Percentiles rank a stretch among this genome's conserved stretches.
Conservation (phyloP, 2,888 invertebrate genomes). For the Mesorhabditis sp. region DNA sequence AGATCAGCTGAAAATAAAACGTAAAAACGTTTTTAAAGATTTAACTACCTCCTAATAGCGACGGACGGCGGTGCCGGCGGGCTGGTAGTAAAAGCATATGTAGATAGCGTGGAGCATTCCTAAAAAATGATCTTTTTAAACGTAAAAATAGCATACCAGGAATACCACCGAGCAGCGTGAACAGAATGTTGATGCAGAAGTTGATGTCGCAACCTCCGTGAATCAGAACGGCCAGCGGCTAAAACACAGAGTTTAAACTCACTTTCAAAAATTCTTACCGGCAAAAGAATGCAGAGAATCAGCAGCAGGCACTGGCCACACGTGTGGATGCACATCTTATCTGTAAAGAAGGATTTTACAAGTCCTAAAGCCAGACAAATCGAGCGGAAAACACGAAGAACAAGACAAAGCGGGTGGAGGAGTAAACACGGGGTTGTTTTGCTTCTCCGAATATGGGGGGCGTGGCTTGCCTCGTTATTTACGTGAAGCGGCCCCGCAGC, state of each 20-base stretch:
- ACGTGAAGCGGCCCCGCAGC: no score
- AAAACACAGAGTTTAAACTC: background rate
- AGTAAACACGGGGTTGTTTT: no score
- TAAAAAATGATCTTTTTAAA: background rate
- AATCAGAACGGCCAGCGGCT: slow-evolving; percentile 19
- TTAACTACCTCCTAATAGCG: slow-evolving; percentile 6
- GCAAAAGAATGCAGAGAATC: slow-evolving; percentile 14
- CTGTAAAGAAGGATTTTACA: background rate
- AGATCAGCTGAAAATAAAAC: background rate
- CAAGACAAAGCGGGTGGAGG: no score
- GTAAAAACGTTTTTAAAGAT: background rate
- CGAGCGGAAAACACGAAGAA: background rate
- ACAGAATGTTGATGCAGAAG: slow-evolving; percentile 17
- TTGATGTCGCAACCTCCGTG: slow-evolving; percentile 20
- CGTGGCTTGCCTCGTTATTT: no score
- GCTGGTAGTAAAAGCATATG: slow-evolving; percentile 16
- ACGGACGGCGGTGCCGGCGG: slow-evolving; percentile 8
- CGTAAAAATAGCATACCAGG: slow-evolving; percentile 10
- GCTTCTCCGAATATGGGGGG: no score
- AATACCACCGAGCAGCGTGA: slow-evolving; percentile 14
- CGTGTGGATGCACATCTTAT: background rate
- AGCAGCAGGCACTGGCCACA: slow-evolving; percentile 15
- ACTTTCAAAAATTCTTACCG: slow-evolving; percentile 9
- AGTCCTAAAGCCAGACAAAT: background rate
- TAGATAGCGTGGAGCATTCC: slow-evolving; percentile 16